Evolutionary conservation across 2,797 vertebrate species (phyloP), one percentile per base, ranked within the genome.

Genomic region (Dendrocincla fuliginosa): DNA sequence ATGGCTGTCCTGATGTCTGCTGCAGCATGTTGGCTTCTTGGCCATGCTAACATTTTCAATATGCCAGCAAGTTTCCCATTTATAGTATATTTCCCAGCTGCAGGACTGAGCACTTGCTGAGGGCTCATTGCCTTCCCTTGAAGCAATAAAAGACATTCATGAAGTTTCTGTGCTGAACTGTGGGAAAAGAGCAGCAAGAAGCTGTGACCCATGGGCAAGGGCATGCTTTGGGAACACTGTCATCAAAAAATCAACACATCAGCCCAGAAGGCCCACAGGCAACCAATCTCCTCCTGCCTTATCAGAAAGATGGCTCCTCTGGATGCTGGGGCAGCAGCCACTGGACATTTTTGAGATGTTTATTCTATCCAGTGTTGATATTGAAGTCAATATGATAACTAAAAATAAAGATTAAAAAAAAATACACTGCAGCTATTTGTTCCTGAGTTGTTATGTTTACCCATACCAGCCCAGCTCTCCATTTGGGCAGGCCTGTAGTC

Each of bases 181-280:
- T 98, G 98, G 97, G 98, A 98, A 98, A 97, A 95, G 70, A 95
- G 82, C 6, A 0, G 75, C 79, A 91, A 97, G 91, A 94, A 97
- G 75, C 85, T 89, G 69, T 95, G 96, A 94, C 88, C 96, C 80
- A 89, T 75, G 76, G 95, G 87, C 95, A 97, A 95, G 84, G 93
- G 91, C 94, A 95, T 71, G 80, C 95, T 96, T 96, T 93, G 93
- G 95, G 95, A 97, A 85, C 90, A 92, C 94, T 27, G 76, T 96
- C 96, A 96, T 75, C 35, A 3, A 94, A 97, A 97, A 96, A 94
- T 95, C 97, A 97, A 92, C 96, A 97, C 93, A 83, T 95, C 89
- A 92, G 79, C 82, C 70, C 47, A 93, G 92, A 93, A 97, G 69
- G 92, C 44, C 84, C 16, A 67, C 35, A 92, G 90, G 80, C 96